Percentiles rank a stretch among this genome's conserved stretches.
Evolutionary conservation across 2,888 invertebrate genomes (phyloP).

Genomic region (Pilophorus perplexus): DNA sequence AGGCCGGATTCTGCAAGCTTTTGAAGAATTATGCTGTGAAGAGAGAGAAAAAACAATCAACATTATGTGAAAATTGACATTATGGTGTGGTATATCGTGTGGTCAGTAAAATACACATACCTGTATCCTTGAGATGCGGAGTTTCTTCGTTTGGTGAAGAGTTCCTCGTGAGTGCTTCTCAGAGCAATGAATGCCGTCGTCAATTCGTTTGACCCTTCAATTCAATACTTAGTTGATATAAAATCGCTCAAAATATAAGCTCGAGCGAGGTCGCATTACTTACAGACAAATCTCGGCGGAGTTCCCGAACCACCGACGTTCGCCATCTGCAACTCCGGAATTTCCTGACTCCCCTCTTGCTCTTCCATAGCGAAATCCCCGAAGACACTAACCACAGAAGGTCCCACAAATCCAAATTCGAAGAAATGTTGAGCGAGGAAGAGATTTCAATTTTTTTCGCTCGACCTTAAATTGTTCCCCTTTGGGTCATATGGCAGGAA

Average conservation of each 20-base stretch:
- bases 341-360: too few species aligned
- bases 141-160: slow-evolving; percentile 17
- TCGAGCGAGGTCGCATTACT: too few species aligned
- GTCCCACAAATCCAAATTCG: too few species aligned
- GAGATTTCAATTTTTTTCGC: too few species aligned
- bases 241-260: neutral
- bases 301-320: neutral
- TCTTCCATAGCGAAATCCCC: too few species aligned
- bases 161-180: slow-evolving; percentile 4
- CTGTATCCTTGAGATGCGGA: slow-evolving; percentile 17
- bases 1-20: slow-evolving; percentile 6
- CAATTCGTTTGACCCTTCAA: slow-evolving; percentile 9
- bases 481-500: too few species aligned
- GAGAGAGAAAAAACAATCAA: neutral
- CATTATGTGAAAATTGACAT: neutral
- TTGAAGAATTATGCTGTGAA: slow-evolving; percentile 9
- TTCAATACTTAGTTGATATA: neutral
- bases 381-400: too few species aligned
- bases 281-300: slow-evolving; percentile 5
- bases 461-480: too few species aligned
- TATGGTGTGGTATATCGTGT: too few species aligned
- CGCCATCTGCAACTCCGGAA: neutral
- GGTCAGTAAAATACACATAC: too few species aligned
- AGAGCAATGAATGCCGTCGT: slow-evolving; percentile 9
- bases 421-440: too few species aligned